A percentile compares a stretch with the other conserved stretches of the same genome.
These are phyloP conservation scores for Sitobion miscanthi DNA, from an alignment of 1,140 invertebrate genomes.

Conservation along the genomic window DNA sequence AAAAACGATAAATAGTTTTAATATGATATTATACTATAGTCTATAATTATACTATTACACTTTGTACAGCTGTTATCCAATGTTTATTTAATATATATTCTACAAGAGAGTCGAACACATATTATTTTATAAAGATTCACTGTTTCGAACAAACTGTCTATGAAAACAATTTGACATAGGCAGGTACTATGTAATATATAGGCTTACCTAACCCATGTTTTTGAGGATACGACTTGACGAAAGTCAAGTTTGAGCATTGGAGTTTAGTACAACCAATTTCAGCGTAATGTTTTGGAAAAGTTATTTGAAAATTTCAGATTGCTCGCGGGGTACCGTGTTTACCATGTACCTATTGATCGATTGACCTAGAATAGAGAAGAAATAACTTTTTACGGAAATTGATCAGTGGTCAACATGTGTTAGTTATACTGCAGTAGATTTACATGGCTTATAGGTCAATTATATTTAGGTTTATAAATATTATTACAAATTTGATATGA, in stretches of 20 bases:
- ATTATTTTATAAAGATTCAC: not conserved
- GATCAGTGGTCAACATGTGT: not conserved
- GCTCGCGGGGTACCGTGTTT: not conserved
- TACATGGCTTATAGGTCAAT: not conserved
- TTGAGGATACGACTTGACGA: not conserved
- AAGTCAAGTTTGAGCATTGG: not conserved
- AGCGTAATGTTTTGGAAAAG: not conserved
- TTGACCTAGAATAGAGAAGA: not conserved
- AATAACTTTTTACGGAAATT: not conserved
- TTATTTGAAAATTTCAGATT: conserved; percentile 6
- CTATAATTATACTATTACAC: too few species aligned
- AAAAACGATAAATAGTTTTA: not conserved
- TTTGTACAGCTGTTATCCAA: not conserved
- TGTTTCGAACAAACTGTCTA: not conserved
- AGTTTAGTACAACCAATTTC: not conserved
- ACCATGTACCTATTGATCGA: not conserved
- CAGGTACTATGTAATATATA: not conserved
- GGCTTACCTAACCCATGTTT: not conserved
- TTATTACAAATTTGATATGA: not conserved
- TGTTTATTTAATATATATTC: not conserved
- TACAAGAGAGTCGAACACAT: not conserved
- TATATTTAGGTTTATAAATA: not conserved
- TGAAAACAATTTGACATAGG: not conserved
- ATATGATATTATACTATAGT: not conserved
- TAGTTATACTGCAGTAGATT: not conserved